These are phyloP conservation scores for Formicarius rufipectus DNA, from an alignment of 2,113 vertebrate genomes.

Conservation along the genomic window DNA sequence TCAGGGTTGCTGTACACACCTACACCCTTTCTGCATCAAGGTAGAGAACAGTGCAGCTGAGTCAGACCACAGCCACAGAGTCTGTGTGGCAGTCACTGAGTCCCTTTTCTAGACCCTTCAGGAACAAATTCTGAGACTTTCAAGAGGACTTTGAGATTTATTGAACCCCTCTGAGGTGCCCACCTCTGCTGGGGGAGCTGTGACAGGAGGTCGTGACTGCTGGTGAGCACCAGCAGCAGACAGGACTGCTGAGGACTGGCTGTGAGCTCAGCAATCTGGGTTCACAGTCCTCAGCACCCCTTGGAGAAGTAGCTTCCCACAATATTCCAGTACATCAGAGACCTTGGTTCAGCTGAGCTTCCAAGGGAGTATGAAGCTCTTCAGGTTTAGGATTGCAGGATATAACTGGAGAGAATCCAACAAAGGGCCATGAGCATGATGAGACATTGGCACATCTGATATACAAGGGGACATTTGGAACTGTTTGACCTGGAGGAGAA, in stretches of 20 bases:
- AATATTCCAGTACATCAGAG: background rate
- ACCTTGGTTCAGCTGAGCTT: background rate
- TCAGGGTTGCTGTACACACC: rapidly evolving
- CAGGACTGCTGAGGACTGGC: background rate
- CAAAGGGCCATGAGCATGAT: background rate
- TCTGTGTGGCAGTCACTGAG: background rate
- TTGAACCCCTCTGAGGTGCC: background rate
- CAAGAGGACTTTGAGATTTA: background rate
- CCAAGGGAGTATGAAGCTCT: background rate
- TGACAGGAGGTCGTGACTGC: background rate
- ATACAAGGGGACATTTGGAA: background rate
- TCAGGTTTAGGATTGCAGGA: background rate
- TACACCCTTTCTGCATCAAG: background rate
- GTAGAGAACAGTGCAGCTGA: background rate
- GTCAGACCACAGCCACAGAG: background rate
- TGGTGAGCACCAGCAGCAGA: background rate
- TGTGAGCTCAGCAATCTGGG: background rate
- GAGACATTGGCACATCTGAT: rapidly evolving
- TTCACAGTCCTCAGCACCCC: background rate
- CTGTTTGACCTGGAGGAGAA: background rate
- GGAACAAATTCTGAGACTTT: background rate
- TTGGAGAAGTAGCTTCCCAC: background rate
- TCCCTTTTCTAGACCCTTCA: background rate
- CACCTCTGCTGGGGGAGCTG: background rate
- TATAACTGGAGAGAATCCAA: background rate